phyloP scores from a whole-genome alignment of 2,888 invertebrate species.

The Eupsilia transversa region DNA sequence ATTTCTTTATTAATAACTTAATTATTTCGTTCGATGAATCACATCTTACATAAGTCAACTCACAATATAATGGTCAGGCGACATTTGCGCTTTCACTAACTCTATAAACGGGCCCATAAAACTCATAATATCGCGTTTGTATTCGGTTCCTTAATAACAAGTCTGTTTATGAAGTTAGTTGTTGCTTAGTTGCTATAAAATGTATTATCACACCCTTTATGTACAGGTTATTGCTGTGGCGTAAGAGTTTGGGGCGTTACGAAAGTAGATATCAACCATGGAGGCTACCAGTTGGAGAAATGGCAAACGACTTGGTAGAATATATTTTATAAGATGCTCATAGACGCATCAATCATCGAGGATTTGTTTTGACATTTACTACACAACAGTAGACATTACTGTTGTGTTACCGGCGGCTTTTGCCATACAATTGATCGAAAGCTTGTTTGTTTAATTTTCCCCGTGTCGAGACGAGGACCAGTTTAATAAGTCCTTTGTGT shows the following conservation, averaged over 20 bases:
- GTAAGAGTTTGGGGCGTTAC: constrained; percentile 21
- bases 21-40: constrained; percentile 20
- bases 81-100: constrained; percentile 60
- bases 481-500: neutral
- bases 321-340: neutral
- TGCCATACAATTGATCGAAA: neutral
- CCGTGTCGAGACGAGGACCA: neutral
- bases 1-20: constrained; percentile 22
- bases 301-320: too few relatives aligned
- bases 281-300: neutral
- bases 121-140: constrained; percentile 48
- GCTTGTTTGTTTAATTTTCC: neutral
- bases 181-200: constrained; percentile 19
- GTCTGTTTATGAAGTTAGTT: constrained; percentile 44
- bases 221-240: constrained; percentile 25
- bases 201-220: constrained; percentile 15
- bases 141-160: constrained; percentile 31
- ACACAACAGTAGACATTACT: too few relatives aligned
- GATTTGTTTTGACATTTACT: neutral
- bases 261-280: constrained; percentile 3
- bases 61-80: constrained; percentile 25
- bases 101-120: constrained; percentile 54
- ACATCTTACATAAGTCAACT: constrained; percentile 41
- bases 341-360: neutral
- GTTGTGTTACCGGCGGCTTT: neutral